Conservation (phyloP, 1,140 invertebrate species). For the Homarus americanus region DNA sequence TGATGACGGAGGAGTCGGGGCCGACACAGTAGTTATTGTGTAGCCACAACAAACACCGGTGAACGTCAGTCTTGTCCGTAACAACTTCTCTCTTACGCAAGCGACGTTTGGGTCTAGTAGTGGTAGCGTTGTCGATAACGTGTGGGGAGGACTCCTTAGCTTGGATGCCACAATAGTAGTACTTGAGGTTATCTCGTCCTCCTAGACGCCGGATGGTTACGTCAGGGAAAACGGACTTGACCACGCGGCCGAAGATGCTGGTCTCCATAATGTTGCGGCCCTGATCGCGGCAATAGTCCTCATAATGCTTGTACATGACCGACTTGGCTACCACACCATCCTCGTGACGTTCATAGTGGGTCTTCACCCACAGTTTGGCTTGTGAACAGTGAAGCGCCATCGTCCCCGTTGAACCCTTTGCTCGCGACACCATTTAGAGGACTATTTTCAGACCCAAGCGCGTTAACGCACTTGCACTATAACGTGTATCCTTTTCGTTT, state of each 20-base stretch:
- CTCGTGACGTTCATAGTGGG: slow-evolving; percentile 70
- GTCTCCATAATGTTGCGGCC: slow-evolving; percentile 73
- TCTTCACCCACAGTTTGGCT: slow-evolving; percentile 72
- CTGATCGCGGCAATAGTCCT: slow-evolving; percentile 72
- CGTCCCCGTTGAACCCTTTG: slow-evolving; percentile 59
- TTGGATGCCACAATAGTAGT: slow-evolving; percentile 74
- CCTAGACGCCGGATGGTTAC: slow-evolving; percentile 73
- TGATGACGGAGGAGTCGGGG: slow-evolving; percentile 48
- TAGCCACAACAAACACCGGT: slow-evolving; percentile 69
- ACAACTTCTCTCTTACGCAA: slow-evolving; percentile 67
- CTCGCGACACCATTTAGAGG: slow-evolving; percentile 72
- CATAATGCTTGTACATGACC: slow-evolving; percentile 75
- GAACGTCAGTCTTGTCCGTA: slow-evolving; percentile 69
- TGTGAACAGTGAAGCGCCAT: slow-evolving; percentile 73
- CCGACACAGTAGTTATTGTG: slow-evolving; percentile 56
- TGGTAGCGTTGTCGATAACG: slow-evolving; percentile 73
- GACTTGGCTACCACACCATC: slow-evolving; percentile 74
- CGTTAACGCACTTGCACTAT: background rate
- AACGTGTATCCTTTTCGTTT: background rate
- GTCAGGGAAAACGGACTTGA: slow-evolving; percentile 74
- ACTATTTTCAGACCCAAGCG: background rate
- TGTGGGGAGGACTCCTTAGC: slow-evolving; percentile 71
- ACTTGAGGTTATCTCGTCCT: slow-evolving; percentile 73
- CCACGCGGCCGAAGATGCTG: slow-evolving; percentile 74
- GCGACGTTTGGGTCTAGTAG: slow-evolving; percentile 72